Evolutionary conservation across 2,113 vertebrate genomes (phyloP), one percentile per base, ranked within the genome.

Genomic region (Notechis scutatus): DNA sequence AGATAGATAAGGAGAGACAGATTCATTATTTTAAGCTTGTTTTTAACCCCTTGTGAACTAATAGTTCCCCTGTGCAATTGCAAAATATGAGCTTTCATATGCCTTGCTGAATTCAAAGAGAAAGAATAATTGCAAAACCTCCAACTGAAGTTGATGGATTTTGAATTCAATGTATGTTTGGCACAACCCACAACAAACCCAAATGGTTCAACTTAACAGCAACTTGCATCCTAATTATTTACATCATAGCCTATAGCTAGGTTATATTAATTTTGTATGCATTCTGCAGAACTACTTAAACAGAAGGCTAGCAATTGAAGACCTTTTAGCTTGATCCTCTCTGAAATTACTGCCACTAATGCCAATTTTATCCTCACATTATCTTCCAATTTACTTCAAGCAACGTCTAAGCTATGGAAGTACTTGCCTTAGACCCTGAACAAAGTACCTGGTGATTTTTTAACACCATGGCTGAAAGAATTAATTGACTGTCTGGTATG

Each of bases 371-470:
- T 94, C 91, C 85, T 92, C 91, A 59, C 26, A 56, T 91, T 95
- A 88, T 23, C 45, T 95, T 94, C 95, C 93, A 91, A 89, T 87
- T 96, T 90, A 81, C 45, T 95, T 92, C 87, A 42, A 96, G 87
- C 42, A 93, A 42, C 87, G 47, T 92, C 85, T 95, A 59, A 39
- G 61, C 96, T 94, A 94, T 95, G 91, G 54, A 87, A 93, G 34
- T 93, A 90, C 18, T 88, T 95, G 81, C 59, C 15, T 20, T 93
- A 90, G 81, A 81, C 54, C 89, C 87, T 91, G 57, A 89, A 34
- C 52, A 91, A 89, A 74, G 81, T 91, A 89, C 95, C 94, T 94
- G 85, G 3, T 89, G 93, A 81, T 95, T 97, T 93, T 86, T 96
- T 93, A 93, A 91, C 91, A 90, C 42, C 69, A 74, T 92, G 47